Conservation (phyloP, 2,888 invertebrate species). For the Coenonympha arcania region DNA sequence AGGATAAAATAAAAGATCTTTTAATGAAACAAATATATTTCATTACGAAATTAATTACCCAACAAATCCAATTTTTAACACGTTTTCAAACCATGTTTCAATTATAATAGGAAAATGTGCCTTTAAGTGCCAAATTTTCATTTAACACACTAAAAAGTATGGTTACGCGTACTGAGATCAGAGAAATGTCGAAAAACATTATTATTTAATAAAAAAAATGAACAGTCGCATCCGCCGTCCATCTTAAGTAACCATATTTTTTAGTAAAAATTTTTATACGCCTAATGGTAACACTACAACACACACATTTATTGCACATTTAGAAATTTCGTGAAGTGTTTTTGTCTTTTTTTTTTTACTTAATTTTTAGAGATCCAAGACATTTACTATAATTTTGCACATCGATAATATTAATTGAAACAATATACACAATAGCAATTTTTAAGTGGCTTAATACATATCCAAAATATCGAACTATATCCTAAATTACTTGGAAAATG, state of each 20-base stretch:
- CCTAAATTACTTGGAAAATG: constrained; percentile 71
- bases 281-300: constrained; percentile 75
- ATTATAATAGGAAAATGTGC: constrained; percentile 73
- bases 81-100: constrained; percentile 71
- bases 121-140: constrained; percentile 74
- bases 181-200: constrained; percentile 37
- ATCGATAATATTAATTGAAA: constrained; percentile 64
- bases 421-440: constrained; percentile 71
- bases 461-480: constrained; percentile 72
- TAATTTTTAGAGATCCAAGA: constrained; percentile 74
- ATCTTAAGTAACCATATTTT: constrained; percentile 42
- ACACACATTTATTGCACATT: constrained; percentile 76
- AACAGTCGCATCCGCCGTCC: constrained; percentile 26
- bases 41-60: constrained; percentile 75
- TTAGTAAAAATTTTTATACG: constrained; percentile 59
- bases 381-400: constrained; percentile 75
- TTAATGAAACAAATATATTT: constrained; percentile 76
- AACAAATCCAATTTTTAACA: constrained; percentile 76
- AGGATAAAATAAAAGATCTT: constrained; percentile 49
- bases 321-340: constrained; percentile 74
- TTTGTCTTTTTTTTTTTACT: constrained; percentile 71
- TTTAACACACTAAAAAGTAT: constrained; percentile 59
- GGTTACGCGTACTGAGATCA: constrained; percentile 64
- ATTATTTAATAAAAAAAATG: constrained; percentile 31
- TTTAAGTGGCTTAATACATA: constrained; percentile 70